phyloP scores from a whole-genome alignment of 2,797 vertebrate genomes.

The Orientallactaga sibirica region DNA sequence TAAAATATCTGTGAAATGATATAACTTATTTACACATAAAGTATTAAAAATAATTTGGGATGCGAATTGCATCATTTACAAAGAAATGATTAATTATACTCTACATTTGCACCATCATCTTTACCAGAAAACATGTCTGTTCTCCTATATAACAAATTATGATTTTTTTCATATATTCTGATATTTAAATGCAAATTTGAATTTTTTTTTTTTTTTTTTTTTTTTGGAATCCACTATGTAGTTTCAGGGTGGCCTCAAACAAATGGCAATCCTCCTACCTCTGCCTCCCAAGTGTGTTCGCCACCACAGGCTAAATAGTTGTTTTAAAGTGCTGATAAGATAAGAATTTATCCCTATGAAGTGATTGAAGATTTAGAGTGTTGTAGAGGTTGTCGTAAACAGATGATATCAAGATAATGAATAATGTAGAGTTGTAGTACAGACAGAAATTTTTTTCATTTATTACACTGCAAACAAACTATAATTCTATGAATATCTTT shows the following conservation, averaged over 20 bases:
- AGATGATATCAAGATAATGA: not conserved
- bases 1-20: not conserved
- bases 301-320: not conserved
- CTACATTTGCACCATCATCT: not conserved
- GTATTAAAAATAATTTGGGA: not conserved
- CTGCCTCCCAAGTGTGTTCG: too few relatives aligned
- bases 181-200: constrained; percentile 49
- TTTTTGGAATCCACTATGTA: too few relatives aligned
- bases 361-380: not conserved
- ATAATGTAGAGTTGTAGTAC: not conserved
- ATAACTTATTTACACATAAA: constrained; percentile 32
- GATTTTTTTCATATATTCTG: not conserved
- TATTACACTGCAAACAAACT: not conserved
- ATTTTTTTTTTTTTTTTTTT: too few relatives aligned
- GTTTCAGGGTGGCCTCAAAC: too few relatives aligned
- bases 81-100: not conserved
- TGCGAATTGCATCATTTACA: not conserved
- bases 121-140: constrained; percentile 14
- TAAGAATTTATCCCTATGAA: constrained; percentile 26
- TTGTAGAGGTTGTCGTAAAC: not conserved
- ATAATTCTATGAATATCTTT: not conserved
- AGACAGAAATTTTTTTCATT: constrained; percentile 1
- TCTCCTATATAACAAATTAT: not conserved
- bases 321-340: not conserved
- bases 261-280: too few relatives aligned